A percentile compares a stretch with the other conserved stretches of the same genome.
Evolutionary conservation across 2,797 vertebrate species (phyloP).

Genomic region (Onychomys arenicola): DNA sequence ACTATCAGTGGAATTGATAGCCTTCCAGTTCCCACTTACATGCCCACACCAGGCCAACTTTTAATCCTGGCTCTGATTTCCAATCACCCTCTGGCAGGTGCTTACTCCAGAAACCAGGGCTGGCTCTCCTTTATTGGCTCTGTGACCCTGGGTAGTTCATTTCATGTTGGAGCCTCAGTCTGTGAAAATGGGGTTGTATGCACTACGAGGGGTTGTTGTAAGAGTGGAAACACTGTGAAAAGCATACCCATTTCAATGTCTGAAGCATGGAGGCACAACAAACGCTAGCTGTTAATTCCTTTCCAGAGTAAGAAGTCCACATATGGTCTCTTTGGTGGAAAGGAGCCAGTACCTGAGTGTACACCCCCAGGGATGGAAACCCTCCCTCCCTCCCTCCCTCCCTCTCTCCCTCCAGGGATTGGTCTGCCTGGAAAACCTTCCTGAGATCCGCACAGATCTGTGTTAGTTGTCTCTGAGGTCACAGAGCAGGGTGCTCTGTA

Average conservation of each 20-base stretch:
- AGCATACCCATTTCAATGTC: background rate
- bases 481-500: constrained; percentile 4
- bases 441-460: constrained; percentile 4
- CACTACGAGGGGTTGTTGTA: background rate
- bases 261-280: constrained; percentile 5
- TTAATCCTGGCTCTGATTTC: constrained; percentile 50
- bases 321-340: constrained; percentile 16
- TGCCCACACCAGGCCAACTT: background rate
- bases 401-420: background rate
- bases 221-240: constrained; percentile 49
- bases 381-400: too few species aligned
- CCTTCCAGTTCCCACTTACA: background rate
- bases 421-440: constrained; percentile 58
- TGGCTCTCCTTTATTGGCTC: background rate
- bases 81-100: constrained; percentile 18
- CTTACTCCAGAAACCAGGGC: background rate
- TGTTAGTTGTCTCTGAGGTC: constrained; percentile 36
- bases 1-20: constrained; percentile 5
- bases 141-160: constrained; percentile 46
- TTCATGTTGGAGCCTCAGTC: constrained; percentile 13
- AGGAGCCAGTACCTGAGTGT: constrained; percentile 41
- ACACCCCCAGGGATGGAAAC: background rate
- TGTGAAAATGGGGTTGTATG: constrained; percentile 14
- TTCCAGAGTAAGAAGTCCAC: constrained; percentile 35
- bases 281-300: constrained; percentile 27